These are phyloP conservation scores for Cromileptes altivelis DNA, from an alignment of 2,113 vertebrate species.

Conservation along the genomic window DNA sequence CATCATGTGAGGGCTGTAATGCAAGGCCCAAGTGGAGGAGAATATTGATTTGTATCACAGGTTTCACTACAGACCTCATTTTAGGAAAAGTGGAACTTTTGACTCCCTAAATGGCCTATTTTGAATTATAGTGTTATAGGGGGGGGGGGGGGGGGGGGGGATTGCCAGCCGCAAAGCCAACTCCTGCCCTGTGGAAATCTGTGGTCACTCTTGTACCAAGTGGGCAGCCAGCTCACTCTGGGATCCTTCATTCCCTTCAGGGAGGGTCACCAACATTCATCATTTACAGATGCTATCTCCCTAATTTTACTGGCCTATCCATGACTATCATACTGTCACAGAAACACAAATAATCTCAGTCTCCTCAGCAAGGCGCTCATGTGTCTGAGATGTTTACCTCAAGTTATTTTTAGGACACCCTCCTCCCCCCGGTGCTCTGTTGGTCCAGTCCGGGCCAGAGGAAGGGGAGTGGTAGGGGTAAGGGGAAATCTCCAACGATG, in stretches of 20 bases:
- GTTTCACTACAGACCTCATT: neutral
- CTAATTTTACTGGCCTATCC: neutral
- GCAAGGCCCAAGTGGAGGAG: neutral
- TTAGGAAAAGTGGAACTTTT: neutral
- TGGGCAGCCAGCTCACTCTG: conserved; percentile 6
- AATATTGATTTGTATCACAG: neutral
- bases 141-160: neutral
- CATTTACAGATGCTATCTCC: conserved; percentile 27
- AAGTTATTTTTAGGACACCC: conserved; percentile 67
- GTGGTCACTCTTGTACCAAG: neutral
- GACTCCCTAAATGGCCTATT: neutral
- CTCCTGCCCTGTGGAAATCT: conserved; percentile 17
- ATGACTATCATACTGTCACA: neutral
- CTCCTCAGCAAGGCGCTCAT: neutral
- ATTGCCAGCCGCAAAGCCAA: neutral
- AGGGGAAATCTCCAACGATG: conserved; percentile 67
- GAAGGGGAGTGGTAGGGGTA: conserved; percentile 69
- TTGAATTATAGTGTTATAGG: neutral
- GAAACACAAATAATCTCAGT: neutral
- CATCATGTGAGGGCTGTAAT: neutral
- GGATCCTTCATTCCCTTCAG: conserved; percentile 23
- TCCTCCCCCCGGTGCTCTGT: conserved; percentile 19
- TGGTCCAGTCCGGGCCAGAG: conserved; percentile 70
- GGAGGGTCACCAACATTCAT: neutral
- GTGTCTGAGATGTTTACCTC: conserved; percentile 22